Base-by-base conservation (phyloP, 92 coral and sea anemone genomes). In the Porites cylindrica region DNA sequence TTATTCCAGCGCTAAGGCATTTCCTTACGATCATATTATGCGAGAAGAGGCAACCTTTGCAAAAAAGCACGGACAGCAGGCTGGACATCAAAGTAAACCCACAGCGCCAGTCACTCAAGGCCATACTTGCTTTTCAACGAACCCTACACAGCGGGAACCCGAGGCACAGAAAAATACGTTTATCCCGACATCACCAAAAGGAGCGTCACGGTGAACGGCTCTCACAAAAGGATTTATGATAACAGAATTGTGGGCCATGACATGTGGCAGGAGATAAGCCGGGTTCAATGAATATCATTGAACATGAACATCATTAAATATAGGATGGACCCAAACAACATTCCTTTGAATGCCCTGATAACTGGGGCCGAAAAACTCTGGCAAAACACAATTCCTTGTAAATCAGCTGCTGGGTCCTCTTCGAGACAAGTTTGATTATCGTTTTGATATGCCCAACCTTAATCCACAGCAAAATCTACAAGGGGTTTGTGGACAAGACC, bases 211-310 rank as follows among this genome's bases (percentile, higher is more conserved):
- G 72, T 82, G 11, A 71, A 81, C 71, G 78, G 91, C 17, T 24
- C 72, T 21, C 87, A 87, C 38, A 81, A 81, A 78, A 88, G 51
- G 76, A 19, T 88, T 21, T 88, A 72, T 80, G 71, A 63, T 23
- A 26, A 81, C 1, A 73, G 86, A 53, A 29, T 86, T 17, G 56
- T 58, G 7, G 60, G 29, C 1, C 19, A 24, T 6, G 79, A 68
- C 47, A 14, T 87, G 78, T 88, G 78, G 72, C 18, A 38, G 16
- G 82, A 87, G 51, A 18, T 54, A 6, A 76, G 61, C 64, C 51
- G 80, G 26, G 1, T 24, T 24, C 26, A 24, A 24, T 67, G 7
- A 70, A 69, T 9, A 12, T 69, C 13, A 0, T 1, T 7, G 1
- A 12, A 4, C 74, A 69, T 21, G 74, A 24, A 18, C 51, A 26